phyloP scores from a whole-genome alignment of 2,797 vertebrate species.

The Bradypodion pumilum region DNA sequence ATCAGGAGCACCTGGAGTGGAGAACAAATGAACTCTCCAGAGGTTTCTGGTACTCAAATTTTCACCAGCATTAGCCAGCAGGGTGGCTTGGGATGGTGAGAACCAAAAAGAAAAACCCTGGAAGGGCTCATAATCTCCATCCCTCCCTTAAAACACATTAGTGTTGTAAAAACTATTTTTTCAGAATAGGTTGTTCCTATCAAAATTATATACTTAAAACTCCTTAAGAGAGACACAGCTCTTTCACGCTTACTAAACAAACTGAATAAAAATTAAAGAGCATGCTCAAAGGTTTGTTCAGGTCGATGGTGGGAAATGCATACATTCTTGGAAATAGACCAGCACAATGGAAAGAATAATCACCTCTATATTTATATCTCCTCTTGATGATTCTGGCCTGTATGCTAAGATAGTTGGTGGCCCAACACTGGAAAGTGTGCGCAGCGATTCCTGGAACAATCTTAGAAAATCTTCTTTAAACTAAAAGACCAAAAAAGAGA shows the following conservation, averaged over 20 bases:
- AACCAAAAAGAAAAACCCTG: neutral
- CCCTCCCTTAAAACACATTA: neutral
- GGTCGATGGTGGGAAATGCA: neutral
- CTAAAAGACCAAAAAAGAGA: constrained; percentile 50
- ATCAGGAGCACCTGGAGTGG: neutral
- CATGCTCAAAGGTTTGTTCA: neutral
- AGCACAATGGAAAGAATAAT: constrained; percentile 8
- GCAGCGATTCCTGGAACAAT: constrained; percentile 61
- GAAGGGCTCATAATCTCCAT: neutral
- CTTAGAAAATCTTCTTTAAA: constrained; percentile 68
- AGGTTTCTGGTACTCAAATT: neutral
- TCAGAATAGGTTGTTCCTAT: neutral
- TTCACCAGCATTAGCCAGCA: neutral
- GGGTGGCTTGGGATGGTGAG: neutral
- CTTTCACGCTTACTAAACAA: neutral
- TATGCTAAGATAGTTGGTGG: constrained; percentile 70
- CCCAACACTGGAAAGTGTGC: constrained; percentile 68
- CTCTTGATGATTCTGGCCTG: constrained; percentile 48
- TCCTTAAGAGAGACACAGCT: neutral
- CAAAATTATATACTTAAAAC: neutral
- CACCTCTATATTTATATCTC: constrained; percentile 47
- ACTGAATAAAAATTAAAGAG: neutral
- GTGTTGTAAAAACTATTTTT: neutral
- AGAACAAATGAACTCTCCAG: neutral
- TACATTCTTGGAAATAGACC: neutral